Conservation (phyloP, 2,797 vertebrate genomes). For the Danio aesculapii region DNA sequence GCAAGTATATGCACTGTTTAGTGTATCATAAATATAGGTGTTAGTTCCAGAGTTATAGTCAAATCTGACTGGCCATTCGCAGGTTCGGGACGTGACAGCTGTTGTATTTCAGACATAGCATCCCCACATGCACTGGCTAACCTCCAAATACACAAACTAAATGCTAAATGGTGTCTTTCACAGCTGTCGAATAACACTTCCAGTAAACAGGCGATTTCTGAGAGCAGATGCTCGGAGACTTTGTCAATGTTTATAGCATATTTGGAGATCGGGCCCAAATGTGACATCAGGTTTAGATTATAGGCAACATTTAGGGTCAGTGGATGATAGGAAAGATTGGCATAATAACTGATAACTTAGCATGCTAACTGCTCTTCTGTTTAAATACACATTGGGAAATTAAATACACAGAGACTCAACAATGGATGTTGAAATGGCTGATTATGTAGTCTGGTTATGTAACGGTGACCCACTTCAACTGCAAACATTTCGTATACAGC, state of each 20-base stretch:
- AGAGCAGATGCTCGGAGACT: slow-evolving; percentile 37
- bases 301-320: not conserved
- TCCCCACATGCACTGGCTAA: slow-evolving; percentile 36
- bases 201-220: slow-evolving; percentile 38
- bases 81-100: slow-evolving; percentile 34
- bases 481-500: not conserved
- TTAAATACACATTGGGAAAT: slow-evolving; percentile 3
- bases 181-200: slow-evolving; percentile 39
- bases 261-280: slow-evolving; percentile 28
- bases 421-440: slow-evolving; percentile 22
- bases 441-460: not conserved
- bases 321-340: not conserved
- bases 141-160: slow-evolving; percentile 40
- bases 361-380: slow-evolving; percentile 2
- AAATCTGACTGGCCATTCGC: slow-evolving; percentile 12
- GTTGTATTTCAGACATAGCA: slow-evolving; percentile 29
- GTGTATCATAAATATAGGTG: not conserved
- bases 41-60: slow-evolving; percentile 1
- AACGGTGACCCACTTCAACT: slow-evolving; percentile 22
- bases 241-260: slow-evolving; percentile 16
- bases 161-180: slow-evolving; percentile 35
- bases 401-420: not conserved
- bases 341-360: slow-evolving; percentile 1
- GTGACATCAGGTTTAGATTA: slow-evolving; percentile 33
- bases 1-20: not conserved